Evolutionary conservation across 2,113 vertebrate species (phyloP), one percentile per base, ranked within the genome.

Genomic region (Bostrychus sinensis): DNA sequence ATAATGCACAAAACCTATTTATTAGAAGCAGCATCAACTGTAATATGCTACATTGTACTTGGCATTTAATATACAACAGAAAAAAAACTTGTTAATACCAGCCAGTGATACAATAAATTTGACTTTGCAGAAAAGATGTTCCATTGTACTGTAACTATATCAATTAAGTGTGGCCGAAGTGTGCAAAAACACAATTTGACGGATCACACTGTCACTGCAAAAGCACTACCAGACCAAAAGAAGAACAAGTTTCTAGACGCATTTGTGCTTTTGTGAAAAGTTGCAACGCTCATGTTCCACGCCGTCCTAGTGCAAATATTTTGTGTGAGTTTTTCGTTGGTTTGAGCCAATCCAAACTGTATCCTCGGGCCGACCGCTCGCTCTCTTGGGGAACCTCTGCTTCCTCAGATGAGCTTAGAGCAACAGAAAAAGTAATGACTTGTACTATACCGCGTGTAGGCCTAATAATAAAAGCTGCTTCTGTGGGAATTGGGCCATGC

Each of bases 351-450:
- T 89, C 85, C 80, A 80, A 83, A 91, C 85, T 71, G 82, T 83
- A 84, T 91, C 85, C 88, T 87, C 80, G 70, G 76, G 84, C 74
- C 45, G 20, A 22, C 19, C 75, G 56, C 70, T 71, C 37, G 57
- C 88, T 89, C 91, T 90, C 92, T 39, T 63, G 86, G 85, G 92
- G 74, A 68, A 75, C 67, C 79, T 78, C 25, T 74, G 83, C 84
- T 89, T 89, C 88, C 88, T 88, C 88, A 89, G 87, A 91, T 88
- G 90, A 89, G 88, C 89, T 90, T 80, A 82, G 87, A 91, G 88
- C 82, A 81, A 87, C 84, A 86, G 89, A 88, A 83, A 91, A 91
- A 92, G 89, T 91, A 93, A 92, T 91, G 91, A 91, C 91, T 92
- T 86, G 87, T 88, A 85, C 89, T 73, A 76, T 89, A 74, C 83